phyloP scores from a whole-genome alignment of 2,797 vertebrate species.

The Threskiornis aethiopicus region DNA sequence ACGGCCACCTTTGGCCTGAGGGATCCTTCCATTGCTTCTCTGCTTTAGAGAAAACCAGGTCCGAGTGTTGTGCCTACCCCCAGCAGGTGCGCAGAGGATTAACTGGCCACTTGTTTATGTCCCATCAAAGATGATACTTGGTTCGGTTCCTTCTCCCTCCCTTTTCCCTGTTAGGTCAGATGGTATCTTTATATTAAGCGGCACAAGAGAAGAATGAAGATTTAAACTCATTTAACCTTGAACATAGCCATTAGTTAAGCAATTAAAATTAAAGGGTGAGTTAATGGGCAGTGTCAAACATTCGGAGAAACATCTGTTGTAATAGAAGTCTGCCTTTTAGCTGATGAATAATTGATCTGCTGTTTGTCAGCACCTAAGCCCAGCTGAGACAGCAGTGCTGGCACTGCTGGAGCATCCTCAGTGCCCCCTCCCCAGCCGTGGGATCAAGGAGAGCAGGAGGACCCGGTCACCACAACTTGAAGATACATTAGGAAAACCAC shows the following conservation, averaged over 20 bases:
- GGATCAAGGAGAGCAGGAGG: not conserved
- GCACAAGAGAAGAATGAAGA: conserved; percentile 35
- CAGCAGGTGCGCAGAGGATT: fast-evolving
- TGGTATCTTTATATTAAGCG: not conserved
- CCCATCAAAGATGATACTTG: not conserved
- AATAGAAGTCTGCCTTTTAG: conserved; percentile 67
- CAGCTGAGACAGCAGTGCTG: not conserved
- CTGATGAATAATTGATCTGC: conserved; percentile 69
- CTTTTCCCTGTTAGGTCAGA: not conserved
- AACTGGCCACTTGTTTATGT: not conserved
- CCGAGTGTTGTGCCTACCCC: not conserved
- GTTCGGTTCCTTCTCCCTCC: not conserved
- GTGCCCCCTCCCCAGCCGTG: not conserved
- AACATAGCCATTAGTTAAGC: conserved; percentile 69
- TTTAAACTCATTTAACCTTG: conserved; percentile 72
- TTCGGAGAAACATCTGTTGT: conserved; percentile 71
- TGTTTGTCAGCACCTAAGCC: conserved; percentile 30
- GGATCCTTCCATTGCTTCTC: not conserved
- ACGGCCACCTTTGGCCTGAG: fast-evolving
- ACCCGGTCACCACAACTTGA: not conserved
- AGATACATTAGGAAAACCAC: not conserved
- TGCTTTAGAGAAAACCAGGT: not conserved
- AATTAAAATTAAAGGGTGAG: conserved; percentile 75
- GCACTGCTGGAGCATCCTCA: not conserved
- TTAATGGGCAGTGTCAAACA: conserved; percentile 75